These are phyloP conservation scores for Anarsia innoxiella DNA, from an alignment of 2,888 invertebrate species.

Conservation along the genomic window DNA sequence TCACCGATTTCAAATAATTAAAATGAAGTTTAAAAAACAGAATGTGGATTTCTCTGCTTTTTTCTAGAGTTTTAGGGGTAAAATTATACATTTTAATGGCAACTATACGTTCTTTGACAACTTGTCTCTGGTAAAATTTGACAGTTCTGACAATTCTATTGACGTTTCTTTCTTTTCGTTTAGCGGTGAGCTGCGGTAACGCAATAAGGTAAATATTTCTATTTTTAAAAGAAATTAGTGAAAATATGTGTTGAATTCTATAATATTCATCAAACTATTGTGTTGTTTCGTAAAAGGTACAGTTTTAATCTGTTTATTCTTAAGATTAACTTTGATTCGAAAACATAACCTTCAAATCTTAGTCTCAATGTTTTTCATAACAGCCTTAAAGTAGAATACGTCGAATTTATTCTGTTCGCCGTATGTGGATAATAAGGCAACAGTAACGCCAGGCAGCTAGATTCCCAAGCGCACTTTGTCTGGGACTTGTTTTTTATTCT, in stretches of 20 bases:
- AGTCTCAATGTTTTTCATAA: constrained; percentile 15
- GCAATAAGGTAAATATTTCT: neutral
- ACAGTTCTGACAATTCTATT: neutral
- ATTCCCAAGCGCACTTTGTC: constrained; percentile 47
- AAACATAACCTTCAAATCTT: constrained; percentile 28
- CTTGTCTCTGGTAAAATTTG: constrained; percentile 2
- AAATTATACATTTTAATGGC: no score
- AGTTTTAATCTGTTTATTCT: constrained; percentile 13
- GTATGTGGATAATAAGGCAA: constrained; percentile 50
- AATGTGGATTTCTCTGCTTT: no score
- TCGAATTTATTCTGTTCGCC: constrained; percentile 31
- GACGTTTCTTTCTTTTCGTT: neutral
- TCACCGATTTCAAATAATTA: no score
- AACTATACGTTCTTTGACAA: no score
- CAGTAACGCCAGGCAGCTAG: constrained; percentile 38
- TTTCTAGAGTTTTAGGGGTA: no score
- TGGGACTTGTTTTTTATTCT: neutral
- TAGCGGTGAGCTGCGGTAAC: neutral
- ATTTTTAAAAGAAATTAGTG: constrained; percentile 6
- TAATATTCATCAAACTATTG: neutral
- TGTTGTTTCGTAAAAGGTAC: neutral
- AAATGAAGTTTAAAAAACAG: no score
- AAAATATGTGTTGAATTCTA: constrained; percentile 22
- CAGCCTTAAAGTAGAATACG: constrained; percentile 53
- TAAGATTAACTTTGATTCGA: constrained; percentile 38